Evolutionary conservation across 1,140 invertebrate genomes (phyloP).

Genomic region (Drosophila nikananu): DNA sequence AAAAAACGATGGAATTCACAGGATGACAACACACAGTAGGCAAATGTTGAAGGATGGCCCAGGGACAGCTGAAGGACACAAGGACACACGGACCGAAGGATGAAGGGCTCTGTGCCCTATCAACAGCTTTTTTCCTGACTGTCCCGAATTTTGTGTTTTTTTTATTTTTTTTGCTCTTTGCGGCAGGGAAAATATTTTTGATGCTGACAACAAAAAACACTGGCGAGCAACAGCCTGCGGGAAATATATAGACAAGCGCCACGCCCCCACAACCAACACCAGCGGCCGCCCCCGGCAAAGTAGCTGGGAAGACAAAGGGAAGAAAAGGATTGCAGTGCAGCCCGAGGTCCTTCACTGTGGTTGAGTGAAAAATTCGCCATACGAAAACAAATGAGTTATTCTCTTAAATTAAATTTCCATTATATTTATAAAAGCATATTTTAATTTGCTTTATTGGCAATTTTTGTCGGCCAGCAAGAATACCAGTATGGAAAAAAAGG

Average conservation of each 20-base stretch:
- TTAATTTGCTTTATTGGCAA: constrained; percentile 77
- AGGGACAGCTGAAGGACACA: constrained; percentile 55
- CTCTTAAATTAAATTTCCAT: constrained; percentile 78
- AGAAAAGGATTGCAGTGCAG: constrained; percentile 23
- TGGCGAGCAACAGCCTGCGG: constrained; percentile 62
- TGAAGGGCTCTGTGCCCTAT: constrained; percentile 45
- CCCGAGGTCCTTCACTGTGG: constrained; percentile 25
- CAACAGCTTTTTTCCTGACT: constrained; percentile 67
- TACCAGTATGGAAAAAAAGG: constrained; percentile 31
- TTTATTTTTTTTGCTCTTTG: constrained; percentile 13
- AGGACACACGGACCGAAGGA: constrained; percentile 22
- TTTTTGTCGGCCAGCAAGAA: constrained; percentile 51
- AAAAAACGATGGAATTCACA: constrained; percentile 39
- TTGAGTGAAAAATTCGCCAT: constrained; percentile 52
- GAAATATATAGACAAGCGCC: constrained; percentile 66
- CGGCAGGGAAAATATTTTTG: constrained; percentile 69
- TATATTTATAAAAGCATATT: constrained; percentile 77
- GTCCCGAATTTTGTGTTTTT: constrained; percentile 15
- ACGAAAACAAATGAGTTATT: constrained; percentile 39
- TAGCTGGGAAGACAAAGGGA: constrained; percentile 33
- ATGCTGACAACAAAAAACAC: constrained; percentile 54
- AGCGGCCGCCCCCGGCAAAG: constrained; percentile 31
- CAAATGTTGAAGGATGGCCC: constrained; percentile 66
- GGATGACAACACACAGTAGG: constrained; percentile 37
- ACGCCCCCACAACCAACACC: constrained; percentile 49